phyloP scores from a whole-genome alignment of 2,888 invertebrate species.

The Lysandra bellargus region DNA sequence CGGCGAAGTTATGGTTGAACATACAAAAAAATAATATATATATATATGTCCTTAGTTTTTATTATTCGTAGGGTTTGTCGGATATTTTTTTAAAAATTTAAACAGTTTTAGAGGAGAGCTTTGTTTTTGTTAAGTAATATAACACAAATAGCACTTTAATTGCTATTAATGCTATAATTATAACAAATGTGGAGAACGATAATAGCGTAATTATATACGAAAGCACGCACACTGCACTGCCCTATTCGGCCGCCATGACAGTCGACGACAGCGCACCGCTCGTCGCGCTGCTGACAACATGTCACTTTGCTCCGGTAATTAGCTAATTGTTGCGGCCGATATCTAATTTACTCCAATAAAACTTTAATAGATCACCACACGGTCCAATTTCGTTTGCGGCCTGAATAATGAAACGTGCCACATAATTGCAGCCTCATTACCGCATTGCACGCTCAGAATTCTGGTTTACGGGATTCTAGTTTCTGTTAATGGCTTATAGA shows the following conservation, averaged over 20 bases:
- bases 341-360: conserved; percentile 30
- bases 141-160: conserved; percentile 20
- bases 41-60: too few relatives aligned
- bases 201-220: conserved; percentile 30
- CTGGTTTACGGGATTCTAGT: conserved; percentile 37
- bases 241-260: conserved; percentile 50
- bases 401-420: conserved; percentile 39
- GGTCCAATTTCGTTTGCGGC: conserved; percentile 27
- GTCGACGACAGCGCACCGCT: conserved; percentile 53
- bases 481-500: conserved; percentile 22
- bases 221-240: conserved; percentile 36
- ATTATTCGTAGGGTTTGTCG: not conserved
- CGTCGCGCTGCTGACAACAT: conserved; percentile 49
- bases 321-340: conserved; percentile 60
- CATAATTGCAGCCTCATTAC: conserved; percentile 56
- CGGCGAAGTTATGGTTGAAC: too few relatives aligned
- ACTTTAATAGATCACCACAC: conserved; percentile 30
- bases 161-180: not conserved
- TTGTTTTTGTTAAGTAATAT: not conserved
- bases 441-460: conserved; percentile 47
- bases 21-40: too few relatives aligned
- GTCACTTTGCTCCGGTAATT: conserved; percentile 60
- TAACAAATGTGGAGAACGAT: conserved; percentile 21
- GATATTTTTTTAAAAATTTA: not conserved
- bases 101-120: not conserved